phyloP scores from a whole-genome alignment of 1,140 invertebrate genomes.

The Delia radicum region DNA sequence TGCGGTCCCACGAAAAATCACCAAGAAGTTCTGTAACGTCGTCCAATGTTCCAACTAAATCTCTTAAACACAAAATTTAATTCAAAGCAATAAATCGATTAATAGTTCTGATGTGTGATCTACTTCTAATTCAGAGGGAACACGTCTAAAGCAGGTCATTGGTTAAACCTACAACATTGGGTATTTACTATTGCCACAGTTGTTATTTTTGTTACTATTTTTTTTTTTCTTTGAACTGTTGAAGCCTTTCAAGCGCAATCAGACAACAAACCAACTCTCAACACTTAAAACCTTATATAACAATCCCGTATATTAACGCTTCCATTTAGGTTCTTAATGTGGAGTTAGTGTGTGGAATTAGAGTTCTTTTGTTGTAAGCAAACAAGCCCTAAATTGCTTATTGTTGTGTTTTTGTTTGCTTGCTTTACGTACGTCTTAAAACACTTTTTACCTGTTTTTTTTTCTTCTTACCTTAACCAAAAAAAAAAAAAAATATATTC shows the following conservation, averaged over 20 bases:
- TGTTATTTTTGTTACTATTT: neutral
- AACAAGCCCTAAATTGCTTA: neutral
- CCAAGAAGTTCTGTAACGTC: no score
- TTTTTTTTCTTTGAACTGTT: neutral
- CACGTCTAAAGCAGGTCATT: no score
- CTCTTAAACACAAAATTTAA: no score
- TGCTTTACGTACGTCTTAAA: no score
- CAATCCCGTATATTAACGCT: neutral
- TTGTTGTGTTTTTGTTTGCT: neutral
- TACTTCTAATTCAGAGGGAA: no score
- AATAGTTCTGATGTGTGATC: no score
- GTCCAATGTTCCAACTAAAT: no score
- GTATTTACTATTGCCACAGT: neutral
- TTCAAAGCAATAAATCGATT: no score
- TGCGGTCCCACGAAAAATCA: no score
- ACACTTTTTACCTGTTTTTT: neutral
- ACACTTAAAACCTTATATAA: constrained; percentile 2
- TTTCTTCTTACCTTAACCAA: neutral
- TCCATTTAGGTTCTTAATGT: neutral
- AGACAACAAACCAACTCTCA: neutral
- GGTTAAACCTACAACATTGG: no score
- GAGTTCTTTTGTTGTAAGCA: neutral
- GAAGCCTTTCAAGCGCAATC: constrained; percentile 8
- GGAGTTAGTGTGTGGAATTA: neutral
- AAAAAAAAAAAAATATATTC: neutral